Base-by-base conservation (phyloP, 2,888 invertebrate species). In the Priocnemis perturbator region DNA sequence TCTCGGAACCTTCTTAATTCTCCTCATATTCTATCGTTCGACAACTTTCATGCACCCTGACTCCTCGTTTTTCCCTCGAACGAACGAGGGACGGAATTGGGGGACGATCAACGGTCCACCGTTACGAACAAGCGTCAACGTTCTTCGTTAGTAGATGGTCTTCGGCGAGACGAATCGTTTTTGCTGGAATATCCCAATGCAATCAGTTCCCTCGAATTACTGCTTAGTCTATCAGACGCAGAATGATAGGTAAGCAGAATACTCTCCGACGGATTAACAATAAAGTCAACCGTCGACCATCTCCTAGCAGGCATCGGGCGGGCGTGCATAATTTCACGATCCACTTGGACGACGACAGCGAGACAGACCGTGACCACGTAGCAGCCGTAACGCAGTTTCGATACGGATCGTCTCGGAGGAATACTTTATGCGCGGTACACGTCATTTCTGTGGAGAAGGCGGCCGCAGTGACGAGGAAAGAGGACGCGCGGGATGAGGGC, bases 391-490 rank as follows among this genome's bases (percentile, higher is more conserved):
- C 85, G 87, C 84, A 86, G 83, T 87, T 88, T 87, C 81, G 73
- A 72, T 79, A 82, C 70, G 85, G 85, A 86, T 86, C 85, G 85
- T 83, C 85, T 81, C 81, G 69, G 67, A 82, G 81, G 85, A 88
- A 87, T 88, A 86, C 86, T 86, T 88, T 87, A 88, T 86, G 86
- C 86, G 85, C 82, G 79, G 78, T 81, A 70, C 76, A 74, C 74
- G 70, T 80, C 81, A 81, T 74, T 67, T 69, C 60, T 58, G 45
- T 48, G 62, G 63, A 48, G 44, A 59, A 68, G 56, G 65, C 65
- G 60, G 37, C 65, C 53, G 30, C 44, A 55, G 52, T 9, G 37
- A 5, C 37, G 37, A 37, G 11, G 37, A 37, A 37, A 11, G 37
- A 37, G 37, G 37, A 37, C 11, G 37, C 37, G 37, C 1, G 37